phyloP scores from a whole-genome alignment of 2,797 vertebrate genomes.

The Scolopax rusticola region DNA sequence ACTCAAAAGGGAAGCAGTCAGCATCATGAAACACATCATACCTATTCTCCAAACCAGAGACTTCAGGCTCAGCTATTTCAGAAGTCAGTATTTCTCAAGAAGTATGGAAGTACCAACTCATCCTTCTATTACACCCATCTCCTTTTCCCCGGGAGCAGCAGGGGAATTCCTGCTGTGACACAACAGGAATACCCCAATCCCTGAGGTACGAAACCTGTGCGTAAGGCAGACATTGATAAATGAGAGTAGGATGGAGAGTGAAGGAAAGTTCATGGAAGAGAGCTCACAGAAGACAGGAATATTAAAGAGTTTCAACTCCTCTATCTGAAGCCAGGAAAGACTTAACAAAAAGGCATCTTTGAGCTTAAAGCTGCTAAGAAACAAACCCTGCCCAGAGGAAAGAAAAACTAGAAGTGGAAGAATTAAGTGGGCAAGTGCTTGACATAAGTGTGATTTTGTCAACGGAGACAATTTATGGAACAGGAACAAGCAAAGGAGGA shows the following conservation, averaged over 20 bases:
- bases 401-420: not conserved
- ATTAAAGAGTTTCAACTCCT: not conserved
- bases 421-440: not conserved
- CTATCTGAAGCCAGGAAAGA: slow-evolving; percentile 18
- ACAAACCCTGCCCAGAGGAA: not conserved
- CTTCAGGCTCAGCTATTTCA: not conserved
- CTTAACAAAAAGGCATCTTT: not conserved
- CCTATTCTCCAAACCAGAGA: not conserved
- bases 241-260: accelerated
- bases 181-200: not conserved
- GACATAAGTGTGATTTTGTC: not conserved
- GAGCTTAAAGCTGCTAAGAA: not conserved
- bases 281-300: not conserved
- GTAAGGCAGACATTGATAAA: not conserved
- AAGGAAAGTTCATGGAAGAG: not conserved
- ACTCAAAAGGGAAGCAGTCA: not conserved
- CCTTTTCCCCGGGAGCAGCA: not conserved
- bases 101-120: not conserved
- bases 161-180: not conserved
- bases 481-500: not conserved
- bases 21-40: not conserved
- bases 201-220: not conserved
- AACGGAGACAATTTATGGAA: not conserved
- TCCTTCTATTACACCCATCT: not conserved
- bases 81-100: not conserved